A percentile compares a stretch with the other conserved stretches of the same genome.
Conservation (phyloP, 2,888 invertebrate species). For the Sisyra nigra region DNA sequence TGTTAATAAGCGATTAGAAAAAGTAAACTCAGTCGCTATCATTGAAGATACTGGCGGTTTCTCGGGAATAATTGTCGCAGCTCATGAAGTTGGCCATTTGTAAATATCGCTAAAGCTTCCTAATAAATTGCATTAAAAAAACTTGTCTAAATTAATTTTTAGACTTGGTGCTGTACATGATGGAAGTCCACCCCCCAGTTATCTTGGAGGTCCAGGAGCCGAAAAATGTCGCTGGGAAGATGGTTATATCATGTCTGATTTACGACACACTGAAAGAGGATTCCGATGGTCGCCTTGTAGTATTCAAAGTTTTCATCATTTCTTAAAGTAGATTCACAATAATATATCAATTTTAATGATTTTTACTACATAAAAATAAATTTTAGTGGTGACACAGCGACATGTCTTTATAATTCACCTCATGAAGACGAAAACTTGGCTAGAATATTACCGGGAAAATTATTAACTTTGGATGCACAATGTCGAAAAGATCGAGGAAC, state of each 20-base stretch:
- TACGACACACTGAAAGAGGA: conserved; percentile 85
- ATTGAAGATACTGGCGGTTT: conserved; percentile 94
- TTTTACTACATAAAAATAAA: conserved; percentile 1
- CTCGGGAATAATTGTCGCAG: conserved; percentile 90
- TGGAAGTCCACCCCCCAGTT: conserved; percentile 86
- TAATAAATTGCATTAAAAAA: not conserved
- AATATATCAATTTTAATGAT: not conserved
- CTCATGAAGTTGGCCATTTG: conserved; percentile 94
- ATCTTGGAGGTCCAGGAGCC: conserved; percentile 86
- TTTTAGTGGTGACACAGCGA: conserved; percentile 89
- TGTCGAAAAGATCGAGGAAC: conserved; percentile 87
- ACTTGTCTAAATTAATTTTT: conserved; percentile 8
- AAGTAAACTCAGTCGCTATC: conserved; percentile 91
- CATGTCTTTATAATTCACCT: conserved; percentile 82
- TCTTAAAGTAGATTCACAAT: conserved; percentile 58
- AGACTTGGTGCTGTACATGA: conserved; percentile 93
- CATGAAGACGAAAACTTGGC: conserved; percentile 86
- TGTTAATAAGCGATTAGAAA: conserved; percentile 86
- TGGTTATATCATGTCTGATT: conserved; percentile 90
- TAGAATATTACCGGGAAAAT: conserved; percentile 73
- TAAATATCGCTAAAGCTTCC: conserved; percentile 36
- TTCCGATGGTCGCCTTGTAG: conserved; percentile 91
- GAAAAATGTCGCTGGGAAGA: conserved; percentile 93
- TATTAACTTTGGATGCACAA: conserved; percentile 80
- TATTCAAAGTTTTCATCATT: conserved; percentile 86